Conservation (phyloP, 2,888 invertebrate genomes). For the Abrostola triplasia region DNA sequence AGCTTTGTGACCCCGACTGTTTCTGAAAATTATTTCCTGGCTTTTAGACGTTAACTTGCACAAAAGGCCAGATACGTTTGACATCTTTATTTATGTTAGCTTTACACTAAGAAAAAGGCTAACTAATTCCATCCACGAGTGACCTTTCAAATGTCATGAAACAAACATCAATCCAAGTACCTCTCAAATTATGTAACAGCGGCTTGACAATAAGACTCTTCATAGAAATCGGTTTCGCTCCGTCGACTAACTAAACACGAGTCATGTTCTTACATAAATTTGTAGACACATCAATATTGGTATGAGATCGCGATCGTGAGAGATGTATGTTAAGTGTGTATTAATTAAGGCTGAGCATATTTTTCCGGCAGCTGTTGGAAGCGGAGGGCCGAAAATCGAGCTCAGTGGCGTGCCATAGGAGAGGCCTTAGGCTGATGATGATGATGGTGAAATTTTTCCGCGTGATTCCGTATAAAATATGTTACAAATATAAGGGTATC, state of each 20-base stretch:
- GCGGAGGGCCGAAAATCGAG: too few species aligned
- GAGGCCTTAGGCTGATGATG: too few species aligned
- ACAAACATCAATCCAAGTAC: background rate
- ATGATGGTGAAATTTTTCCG: too few species aligned
- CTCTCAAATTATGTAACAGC: conserved; percentile 12
- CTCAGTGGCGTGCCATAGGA: too few species aligned
- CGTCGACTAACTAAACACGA: conserved; percentile 8
- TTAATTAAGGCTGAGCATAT: conserved; percentile 23
- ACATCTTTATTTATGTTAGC: background rate
- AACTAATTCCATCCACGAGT: background rate
- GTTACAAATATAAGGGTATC: too few species aligned
- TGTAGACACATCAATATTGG: conserved; percentile 24
- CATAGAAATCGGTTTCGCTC: conserved; percentile 22
- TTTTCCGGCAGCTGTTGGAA: background rate
- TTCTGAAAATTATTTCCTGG: too few species aligned
- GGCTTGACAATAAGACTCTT: conserved; percentile 10
- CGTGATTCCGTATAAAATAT: too few species aligned
- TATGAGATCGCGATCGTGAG: conserved; percentile 29
- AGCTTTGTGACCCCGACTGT: too few species aligned
- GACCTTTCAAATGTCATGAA: conserved; percentile 1
- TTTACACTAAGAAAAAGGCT: background rate
- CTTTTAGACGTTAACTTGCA: too few species aligned
- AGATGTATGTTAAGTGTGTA: conserved; percentile 28
- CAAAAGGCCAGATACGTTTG: too few species aligned
- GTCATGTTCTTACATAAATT: conserved; percentile 23